Evolutionary conservation across 2,113 vertebrate species (phyloP).

Genomic region (Puma concolor): DNA sequence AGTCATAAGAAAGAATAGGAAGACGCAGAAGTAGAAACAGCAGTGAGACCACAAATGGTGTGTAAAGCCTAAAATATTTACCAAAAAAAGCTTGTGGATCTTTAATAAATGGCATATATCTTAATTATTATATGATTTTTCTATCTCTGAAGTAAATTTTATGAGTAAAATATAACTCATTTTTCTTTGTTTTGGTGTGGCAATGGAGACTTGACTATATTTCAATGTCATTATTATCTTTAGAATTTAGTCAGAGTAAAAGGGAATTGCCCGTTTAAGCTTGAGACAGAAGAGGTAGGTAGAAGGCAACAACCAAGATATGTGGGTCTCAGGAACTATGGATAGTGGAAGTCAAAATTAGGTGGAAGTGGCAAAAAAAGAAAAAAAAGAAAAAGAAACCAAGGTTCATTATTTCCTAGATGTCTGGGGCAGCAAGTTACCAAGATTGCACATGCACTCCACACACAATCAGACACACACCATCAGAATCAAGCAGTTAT

Average conservation of each 20-base stretch:
- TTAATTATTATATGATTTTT: background rate
- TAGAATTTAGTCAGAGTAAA: background rate
- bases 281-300: background rate
- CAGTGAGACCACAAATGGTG: too few relatives aligned
- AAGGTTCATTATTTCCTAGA: background rate
- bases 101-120: background rate
- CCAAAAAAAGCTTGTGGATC: background rate
- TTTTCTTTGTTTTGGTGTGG: background rate
- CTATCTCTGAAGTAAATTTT: background rate
- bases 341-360: background rate
- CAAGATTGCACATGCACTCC: background rate
- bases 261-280: background rate
- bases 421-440: background rate
- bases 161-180: background rate
- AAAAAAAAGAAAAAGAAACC: too few relatives aligned
- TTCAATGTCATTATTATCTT: background rate
- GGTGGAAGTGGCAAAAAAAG: background rate
- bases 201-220: background rate
- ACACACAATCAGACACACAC: background rate
- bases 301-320: background rate
- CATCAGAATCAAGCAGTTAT: background rate
- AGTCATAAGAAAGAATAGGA: background rate
- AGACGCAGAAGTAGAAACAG: background rate
- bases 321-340: background rate
- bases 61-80: background rate